A percentile compares a stretch with the other conserved stretches of the same genome.
phyloP scores from a whole-genome alignment of 2,888 invertebrate species.

The Blastobasis lacticolella region DNA sequence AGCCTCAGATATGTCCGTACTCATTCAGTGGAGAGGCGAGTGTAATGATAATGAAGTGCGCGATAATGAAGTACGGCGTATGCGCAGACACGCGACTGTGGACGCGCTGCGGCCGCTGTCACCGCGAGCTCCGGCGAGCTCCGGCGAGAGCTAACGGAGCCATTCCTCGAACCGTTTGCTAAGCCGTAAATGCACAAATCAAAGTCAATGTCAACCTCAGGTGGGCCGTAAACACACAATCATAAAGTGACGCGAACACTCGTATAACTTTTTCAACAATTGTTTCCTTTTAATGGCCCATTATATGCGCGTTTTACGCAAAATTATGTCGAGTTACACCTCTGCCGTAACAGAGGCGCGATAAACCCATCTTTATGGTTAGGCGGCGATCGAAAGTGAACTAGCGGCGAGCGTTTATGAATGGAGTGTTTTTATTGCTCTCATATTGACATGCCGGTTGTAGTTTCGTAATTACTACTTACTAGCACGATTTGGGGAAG shows the following conservation, averaged over 20 bases:
- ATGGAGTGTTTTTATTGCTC: slow-evolving; percentile 67
- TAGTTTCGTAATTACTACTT: slow-evolving; percentile 63
- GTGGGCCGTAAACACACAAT: slow-evolving; percentile 69
- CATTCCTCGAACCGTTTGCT: slow-evolving; percentile 49
- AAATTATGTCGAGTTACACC: slow-evolving; percentile 73
- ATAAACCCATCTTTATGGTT: slow-evolving; percentile 71
- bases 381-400: slow-evolving; percentile 64
- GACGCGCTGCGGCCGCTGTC: too few relatives aligned
- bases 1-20: too few relatives aligned
- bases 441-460: slow-evolving; percentile 63
- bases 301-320: slow-evolving; percentile 72
- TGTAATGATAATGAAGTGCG: too few relatives aligned
- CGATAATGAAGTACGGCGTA: too few relatives aligned
- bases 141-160: slow-evolving; percentile 27
- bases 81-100: too few relatives aligned
- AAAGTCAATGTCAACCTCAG: slow-evolving; percentile 73
- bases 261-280: slow-evolving; percentile 74
- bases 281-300: slow-evolving; percentile 73
- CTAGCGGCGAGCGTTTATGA: slow-evolving; percentile 60
- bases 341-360: slow-evolving; percentile 64
- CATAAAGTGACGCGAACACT: slow-evolving; percentile 71
- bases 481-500: slow-evolving; percentile 61
- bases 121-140: too few relatives aligned
- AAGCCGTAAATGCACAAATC: slow-evolving; percentile 68
- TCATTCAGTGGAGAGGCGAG: too few relatives aligned